phyloP scores from a whole-genome alignment of 2,113 vertebrate species.

The Caranx ignobilis region DNA sequence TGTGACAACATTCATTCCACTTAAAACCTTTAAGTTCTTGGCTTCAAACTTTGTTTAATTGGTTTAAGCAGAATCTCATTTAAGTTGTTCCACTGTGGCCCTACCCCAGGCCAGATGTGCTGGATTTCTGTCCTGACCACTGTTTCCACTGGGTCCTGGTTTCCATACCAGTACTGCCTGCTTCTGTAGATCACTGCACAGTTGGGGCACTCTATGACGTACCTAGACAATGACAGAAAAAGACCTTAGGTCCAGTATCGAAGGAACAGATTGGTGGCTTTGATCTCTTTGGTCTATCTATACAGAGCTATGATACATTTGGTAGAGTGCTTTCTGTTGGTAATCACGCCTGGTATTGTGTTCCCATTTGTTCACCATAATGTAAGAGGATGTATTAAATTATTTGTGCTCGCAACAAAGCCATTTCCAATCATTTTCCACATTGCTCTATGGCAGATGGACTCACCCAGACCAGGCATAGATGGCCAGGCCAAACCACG shows the following conservation, averaged over 20 bases:
- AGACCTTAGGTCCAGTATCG: not conserved
- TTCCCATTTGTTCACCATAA: not conserved
- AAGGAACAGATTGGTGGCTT: not conserved
- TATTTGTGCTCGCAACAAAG: not conserved
- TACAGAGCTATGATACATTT: not conserved
- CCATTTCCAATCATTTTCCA: constrained; percentile 4
- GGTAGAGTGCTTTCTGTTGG: not conserved
- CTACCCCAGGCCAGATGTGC: constrained; percentile 98
- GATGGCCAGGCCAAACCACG: constrained; percentile 97
- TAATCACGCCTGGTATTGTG: not conserved
- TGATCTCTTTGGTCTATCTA: not conserved
- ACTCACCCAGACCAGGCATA: constrained; percentile 99
- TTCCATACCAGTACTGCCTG: constrained; percentile 99
- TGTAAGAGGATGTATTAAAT: not conserved
- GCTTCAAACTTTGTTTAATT: not conserved
- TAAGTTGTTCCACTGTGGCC: constrained; percentile 38
- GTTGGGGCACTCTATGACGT: constrained; percentile 97
- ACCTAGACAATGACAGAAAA: constrained; percentile 81
- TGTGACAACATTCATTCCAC: not conserved
- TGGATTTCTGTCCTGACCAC: constrained; percentile 98
- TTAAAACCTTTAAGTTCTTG: constrained; percentile 31
- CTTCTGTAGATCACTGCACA: constrained; percentile 97
- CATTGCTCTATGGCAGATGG: not conserved
- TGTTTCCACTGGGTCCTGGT: constrained; percentile 99
- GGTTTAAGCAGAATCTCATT: constrained; percentile 26